Evolutionary conservation across 2,888 invertebrate species (phyloP).

Genomic region (Phrixothrix hirtus): DNA sequence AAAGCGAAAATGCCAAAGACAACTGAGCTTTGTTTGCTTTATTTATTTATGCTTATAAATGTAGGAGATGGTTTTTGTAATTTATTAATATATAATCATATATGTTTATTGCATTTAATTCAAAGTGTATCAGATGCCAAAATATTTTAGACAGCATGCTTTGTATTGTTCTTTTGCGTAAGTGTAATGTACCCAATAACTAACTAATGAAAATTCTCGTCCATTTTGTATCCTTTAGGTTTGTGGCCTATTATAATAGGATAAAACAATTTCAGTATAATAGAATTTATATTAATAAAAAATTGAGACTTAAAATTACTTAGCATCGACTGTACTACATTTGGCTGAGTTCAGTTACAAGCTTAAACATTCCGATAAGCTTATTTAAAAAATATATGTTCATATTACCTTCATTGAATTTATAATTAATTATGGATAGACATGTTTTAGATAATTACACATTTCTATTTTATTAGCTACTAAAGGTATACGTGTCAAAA

Average conservation of each 20-base stretch:
- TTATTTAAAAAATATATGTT: slow-evolving; percentile 2
- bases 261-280: slow-evolving; percentile 26
- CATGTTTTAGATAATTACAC: slow-evolving; percentile 1
- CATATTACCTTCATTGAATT: slow-evolving; percentile 18
- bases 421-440: slow-evolving; percentile 10
- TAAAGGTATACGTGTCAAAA: slow-evolving; percentile 22
- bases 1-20: slow-evolving; percentile 26
- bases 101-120: slow-evolving; percentile 12
- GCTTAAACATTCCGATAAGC: slow-evolving; percentile 1
- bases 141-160: slow-evolving; percentile 22
- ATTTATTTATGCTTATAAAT: slow-evolving; percentile 22
- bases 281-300: slow-evolving; percentile 23
- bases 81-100: slow-evolving; percentile 16
- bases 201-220: slow-evolving; percentile 26
- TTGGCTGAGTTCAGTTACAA: slow-evolving; percentile 26
- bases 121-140: slow-evolving; percentile 25
- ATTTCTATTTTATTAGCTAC: slow-evolving; percentile 8
- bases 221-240: slow-evolving; percentile 31
- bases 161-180: slow-evolving; percentile 15
- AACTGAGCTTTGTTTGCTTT: slow-evolving; percentile 22
- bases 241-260: slow-evolving; percentile 28
- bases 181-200: slow-evolving; percentile 8
- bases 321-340: slow-evolving; percentile 23
- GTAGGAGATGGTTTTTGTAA: slow-evolving; percentile 10
- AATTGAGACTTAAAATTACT: slow-evolving; percentile 17